Evolutionary conservation across 2,888 invertebrate species (phyloP).

Genomic region (Timema podura): DNA sequence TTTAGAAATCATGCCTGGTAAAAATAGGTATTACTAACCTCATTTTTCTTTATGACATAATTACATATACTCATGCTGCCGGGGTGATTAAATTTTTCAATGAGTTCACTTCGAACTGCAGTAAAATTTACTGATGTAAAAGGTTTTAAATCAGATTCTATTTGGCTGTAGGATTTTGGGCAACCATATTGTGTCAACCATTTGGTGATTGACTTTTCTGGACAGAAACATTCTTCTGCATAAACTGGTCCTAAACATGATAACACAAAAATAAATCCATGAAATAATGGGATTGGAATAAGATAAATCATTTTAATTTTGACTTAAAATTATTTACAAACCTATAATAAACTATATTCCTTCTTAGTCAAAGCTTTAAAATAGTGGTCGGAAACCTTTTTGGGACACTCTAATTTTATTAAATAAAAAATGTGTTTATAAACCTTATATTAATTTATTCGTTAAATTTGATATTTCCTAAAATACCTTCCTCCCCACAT

Average conservation of each 20-base stretch:
- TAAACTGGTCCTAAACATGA: slow-evolving; percentile 59
- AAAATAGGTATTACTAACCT: slow-evolving; percentile 42
- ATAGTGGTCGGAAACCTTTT: no score
- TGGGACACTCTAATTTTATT: no score
- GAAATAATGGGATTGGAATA: background rate
- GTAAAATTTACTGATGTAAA: slow-evolving; percentile 71
- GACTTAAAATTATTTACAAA: no score
- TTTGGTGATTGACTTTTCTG: slow-evolving; percentile 54
- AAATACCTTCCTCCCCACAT: no score
- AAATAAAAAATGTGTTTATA: no score
- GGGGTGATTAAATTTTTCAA: slow-evolving; percentile 70
- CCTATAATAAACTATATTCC: no score
- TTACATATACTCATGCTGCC: slow-evolving; percentile 85
- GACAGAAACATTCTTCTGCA: slow-evolving; percentile 84
- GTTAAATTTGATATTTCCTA: no score
- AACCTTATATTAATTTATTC: no score
- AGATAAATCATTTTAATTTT: background rate
- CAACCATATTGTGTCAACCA: slow-evolving; percentile 71
- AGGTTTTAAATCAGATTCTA: slow-evolving; percentile 63
- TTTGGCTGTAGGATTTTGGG: slow-evolving; percentile 59
- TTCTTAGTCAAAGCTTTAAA: no score
- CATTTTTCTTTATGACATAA: slow-evolving; percentile 78
- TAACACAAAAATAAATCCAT: slow-evolving; percentile 17
- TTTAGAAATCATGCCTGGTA: no score
- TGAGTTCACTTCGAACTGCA: slow-evolving; percentile 56